These are phyloP conservation scores for Hydractinia symbiolongicarpus DNA, from an alignment of 30 jellyfish, hydroid and myxozoan species.

Conservation along the genomic window DNA sequence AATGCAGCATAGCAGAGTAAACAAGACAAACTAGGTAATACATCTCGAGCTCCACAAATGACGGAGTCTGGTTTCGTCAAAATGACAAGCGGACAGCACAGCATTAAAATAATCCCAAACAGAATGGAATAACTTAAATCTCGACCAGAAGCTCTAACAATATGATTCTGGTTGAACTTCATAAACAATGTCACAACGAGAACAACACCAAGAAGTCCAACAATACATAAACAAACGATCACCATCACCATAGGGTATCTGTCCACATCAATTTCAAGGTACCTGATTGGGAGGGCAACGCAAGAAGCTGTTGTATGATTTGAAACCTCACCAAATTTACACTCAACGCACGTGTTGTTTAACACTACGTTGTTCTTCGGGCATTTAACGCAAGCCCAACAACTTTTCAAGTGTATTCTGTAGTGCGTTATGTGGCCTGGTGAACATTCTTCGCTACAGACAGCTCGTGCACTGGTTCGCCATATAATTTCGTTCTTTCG, in stretches of 20 bases:
- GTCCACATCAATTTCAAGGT: conserved; percentile 10
- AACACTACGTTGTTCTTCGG: conserved; percentile 26
- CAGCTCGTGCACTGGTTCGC: not conserved
- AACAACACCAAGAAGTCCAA: conserved; percentile 49
- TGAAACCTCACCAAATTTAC: conserved; percentile 38
- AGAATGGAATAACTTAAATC: conserved; percentile 69
- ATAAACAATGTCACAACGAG: conserved; percentile 53
- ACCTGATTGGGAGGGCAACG: conserved; percentile 30
- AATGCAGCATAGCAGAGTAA: conserved; percentile 76
- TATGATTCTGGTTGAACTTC: conserved; percentile 41
- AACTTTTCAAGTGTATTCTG: conserved; percentile 31
- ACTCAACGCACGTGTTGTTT: conserved; percentile 58
- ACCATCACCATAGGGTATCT: conserved; percentile 10
- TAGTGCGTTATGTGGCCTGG: conserved; percentile 29
- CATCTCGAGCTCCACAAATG: conserved; percentile 55
- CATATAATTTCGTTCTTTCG: too few relatives aligned
- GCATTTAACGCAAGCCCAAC: conserved; percentile 80
- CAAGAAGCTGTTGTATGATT: conserved; percentile 10
- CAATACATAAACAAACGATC: conserved; percentile 3
- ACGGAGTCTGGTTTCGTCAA: conserved; percentile 49
- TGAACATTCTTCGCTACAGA: conserved; percentile 59
- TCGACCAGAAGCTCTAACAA: conserved; percentile 73
- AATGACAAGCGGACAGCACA: conserved; percentile 49
- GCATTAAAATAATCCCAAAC: conserved; percentile 51
- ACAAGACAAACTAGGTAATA: conserved; percentile 52